A percentile compares a stretch with the other conserved stretches of the same genome.
These are phyloP conservation scores for Kryptolebias ocellatus DNA, from an alignment of 2,797 vertebrate genomes.

Conservation along the genomic window DNA sequence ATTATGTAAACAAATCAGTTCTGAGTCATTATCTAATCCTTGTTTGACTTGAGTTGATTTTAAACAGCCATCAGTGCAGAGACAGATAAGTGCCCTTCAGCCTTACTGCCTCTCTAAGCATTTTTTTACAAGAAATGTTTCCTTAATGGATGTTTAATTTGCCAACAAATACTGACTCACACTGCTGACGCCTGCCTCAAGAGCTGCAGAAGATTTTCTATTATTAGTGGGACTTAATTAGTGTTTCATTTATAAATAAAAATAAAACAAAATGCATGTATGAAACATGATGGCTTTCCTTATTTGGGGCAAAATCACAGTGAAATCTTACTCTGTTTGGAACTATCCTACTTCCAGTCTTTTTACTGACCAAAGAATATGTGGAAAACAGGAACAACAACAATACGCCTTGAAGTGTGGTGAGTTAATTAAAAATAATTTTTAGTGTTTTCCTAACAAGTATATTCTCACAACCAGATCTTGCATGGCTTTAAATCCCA, in stretches of 20 bases:
- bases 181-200: slow-evolving; percentile 24
- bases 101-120: slow-evolving; percentile 35
- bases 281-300: slow-evolving; percentile 18
- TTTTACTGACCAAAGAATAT: not conserved
- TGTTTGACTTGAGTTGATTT: slow-evolving; percentile 35
- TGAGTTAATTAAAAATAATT: not conserved
- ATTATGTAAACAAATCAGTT: slow-evolving; percentile 7
- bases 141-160: slow-evolving; percentile 21
- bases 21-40: slow-evolving; percentile 51
- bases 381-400: too few species aligned
- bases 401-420: too few species aligned
- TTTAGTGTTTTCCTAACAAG: slow-evolving; percentile 20
- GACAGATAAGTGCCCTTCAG: slow-evolving; percentile 28
- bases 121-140: slow-evolving; percentile 22
- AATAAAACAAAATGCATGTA: slow-evolving; percentile 33
- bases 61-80: slow-evolving; percentile 32
- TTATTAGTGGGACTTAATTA: slow-evolving; percentile 66
- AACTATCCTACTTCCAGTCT: not conserved
- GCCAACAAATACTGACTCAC: slow-evolving; percentile 30
- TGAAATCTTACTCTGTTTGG: not conserved
- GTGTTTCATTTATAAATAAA: slow-evolving; percentile 42
- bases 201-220: slow-evolving; percentile 43
- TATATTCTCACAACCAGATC: slow-evolving; percentile 21
- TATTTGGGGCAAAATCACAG: slow-evolving; percentile 16
- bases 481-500: slow-evolving; percentile 34